Evolutionary conservation across 2,113 vertebrate genomes (phyloP).

Genomic region (Mus musculus): DNA sequence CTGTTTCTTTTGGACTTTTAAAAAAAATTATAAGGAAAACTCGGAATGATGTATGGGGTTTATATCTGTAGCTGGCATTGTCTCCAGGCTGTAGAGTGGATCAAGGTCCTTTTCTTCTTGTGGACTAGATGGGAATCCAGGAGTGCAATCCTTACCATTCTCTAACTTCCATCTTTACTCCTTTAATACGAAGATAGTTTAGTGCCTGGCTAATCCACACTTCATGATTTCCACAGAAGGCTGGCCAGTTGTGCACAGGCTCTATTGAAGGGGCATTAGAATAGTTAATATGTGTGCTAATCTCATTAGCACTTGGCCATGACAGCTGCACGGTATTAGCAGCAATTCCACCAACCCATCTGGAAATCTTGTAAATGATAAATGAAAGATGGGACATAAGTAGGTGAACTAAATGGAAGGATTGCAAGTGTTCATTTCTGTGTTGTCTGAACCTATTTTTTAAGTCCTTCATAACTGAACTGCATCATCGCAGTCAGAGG

Average conservation of each 20-base stretch:
- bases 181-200: not conserved
- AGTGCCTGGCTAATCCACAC: not conserved
- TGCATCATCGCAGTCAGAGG: not conserved
- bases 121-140: not conserved
- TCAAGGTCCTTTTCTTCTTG: not conserved
- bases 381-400: not conserved
- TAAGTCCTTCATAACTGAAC: not conserved
- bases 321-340: not conserved
- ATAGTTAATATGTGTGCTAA: not conserved
- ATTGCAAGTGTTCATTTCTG: not conserved
- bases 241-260: not conserved
- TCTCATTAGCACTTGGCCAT: not conserved
- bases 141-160: not conserved
- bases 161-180: not conserved
- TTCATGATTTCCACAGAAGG: not conserved
- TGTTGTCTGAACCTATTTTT: not conserved
- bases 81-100: not conserved
- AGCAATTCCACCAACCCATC: not conserved
- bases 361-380: not conserved
- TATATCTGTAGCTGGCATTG: not conserved
- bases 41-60: not conserved
- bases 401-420: not conserved
- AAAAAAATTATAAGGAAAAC: not conserved
- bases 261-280: not conserved
- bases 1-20: not conserved